phyloP scores from a whole-genome alignment of 2,113 vertebrate genomes.

The Serilophus lunatus region DNA sequence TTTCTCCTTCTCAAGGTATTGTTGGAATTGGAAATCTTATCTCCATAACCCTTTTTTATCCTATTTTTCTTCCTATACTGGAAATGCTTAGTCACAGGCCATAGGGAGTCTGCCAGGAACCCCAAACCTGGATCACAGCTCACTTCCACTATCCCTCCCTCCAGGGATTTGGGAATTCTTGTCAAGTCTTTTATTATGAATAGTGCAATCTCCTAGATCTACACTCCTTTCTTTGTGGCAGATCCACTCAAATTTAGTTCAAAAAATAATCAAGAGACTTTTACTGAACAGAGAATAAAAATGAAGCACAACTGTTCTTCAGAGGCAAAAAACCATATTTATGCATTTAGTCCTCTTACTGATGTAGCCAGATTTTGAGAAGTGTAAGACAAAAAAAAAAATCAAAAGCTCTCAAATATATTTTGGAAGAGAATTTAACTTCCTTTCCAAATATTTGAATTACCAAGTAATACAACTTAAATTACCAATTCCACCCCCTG shows the following conservation, averaged over 20 bases:
- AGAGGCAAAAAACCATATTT: accelerated
- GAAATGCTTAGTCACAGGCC: neutral
- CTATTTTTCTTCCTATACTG: neutral
- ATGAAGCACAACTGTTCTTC: neutral
- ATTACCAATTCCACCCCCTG: neutral
- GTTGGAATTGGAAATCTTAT: neutral
- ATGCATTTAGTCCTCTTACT: neutral
- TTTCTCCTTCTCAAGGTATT: neutral
- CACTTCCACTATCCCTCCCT: neutral
- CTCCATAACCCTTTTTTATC: neutral
- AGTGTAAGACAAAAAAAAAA: neutral
- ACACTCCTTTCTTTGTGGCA: neutral
- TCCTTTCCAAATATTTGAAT: neutral
- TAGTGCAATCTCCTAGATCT: neutral
- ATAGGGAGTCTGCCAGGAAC: neutral
- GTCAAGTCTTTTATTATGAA: neutral
- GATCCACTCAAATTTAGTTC: neutral
- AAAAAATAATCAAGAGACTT: neutral
- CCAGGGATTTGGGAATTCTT: neutral
- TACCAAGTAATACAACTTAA: neutral
- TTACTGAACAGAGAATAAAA: neutral
- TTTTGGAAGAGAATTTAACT: neutral
- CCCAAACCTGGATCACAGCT: neutral
- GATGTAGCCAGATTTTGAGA: neutral
- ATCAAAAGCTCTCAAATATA: neutral